Base-by-base conservation (phyloP, 2,797 vertebrate species). In the Potorous gilbertii region DNA sequence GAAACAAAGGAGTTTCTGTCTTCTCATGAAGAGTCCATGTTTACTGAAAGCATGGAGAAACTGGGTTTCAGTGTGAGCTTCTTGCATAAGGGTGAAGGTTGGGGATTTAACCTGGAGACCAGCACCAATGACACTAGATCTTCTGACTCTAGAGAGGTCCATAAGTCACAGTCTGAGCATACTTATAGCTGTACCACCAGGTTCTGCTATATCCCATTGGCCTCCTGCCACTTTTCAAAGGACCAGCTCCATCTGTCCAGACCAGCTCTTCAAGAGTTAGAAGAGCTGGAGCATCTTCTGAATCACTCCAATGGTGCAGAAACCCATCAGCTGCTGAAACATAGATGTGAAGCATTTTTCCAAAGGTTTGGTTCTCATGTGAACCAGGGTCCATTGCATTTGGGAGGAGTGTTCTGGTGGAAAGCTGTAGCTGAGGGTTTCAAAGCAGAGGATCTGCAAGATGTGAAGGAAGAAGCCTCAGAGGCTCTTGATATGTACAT, bases 361-460 rank as follows among this genome's bases (percentile, higher is more conserved):
- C 62, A 59, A 0, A 98, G 91, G 52, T 99, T 98, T 96, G 98
- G 98, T 1, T 99, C 98, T 91, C 98, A 99, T 1, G 34, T 97
- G 9, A 98, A 98, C 56, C 98, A 98, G 87, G 98, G 98, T 0
- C 98, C 98, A 55, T 28, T 98, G 34, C 98, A 99, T 90, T 98
- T 99, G 24, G 98, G 98, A 50, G 98, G 98, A 14, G 98, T 99
- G 92, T 99, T 98, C 96, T 98, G 98, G 98, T 99, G 98, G 98
- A 99, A 98, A 62, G 98, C 97, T 0, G 95, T 93, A 8, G 56
- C 55, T 0, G 96, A 97, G 92, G 98, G 98, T 3, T 98, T 98
- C 96, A 87, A 28, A 56, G 92, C 54, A 0, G 95, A 98, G 10
- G 95, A 98, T 1, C 0, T 62, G 54, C 93, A 95, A 24, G 96